Base-by-base conservation (phyloP, 2,113 vertebrate genomes). In the Phaethornis superciliosus region DNA sequence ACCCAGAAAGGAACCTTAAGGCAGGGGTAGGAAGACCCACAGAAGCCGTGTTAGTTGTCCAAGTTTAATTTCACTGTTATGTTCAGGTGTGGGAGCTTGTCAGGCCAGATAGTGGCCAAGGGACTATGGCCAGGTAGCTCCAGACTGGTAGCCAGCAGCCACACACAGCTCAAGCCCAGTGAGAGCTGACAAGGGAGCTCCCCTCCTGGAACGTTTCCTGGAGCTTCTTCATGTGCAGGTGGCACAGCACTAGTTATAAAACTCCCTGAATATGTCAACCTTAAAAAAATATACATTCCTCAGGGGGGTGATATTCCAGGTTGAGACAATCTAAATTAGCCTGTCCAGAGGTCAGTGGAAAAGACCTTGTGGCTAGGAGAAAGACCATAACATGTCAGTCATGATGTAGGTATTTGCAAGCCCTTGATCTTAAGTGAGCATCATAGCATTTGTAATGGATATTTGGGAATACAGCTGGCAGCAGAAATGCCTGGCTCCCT, bases 81-180 rank as follows among this genome's bases (percentile, higher is more conserved):
- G 33, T 81, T 47, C 44, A 94, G 96, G 81, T 91, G 55, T n/a
- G 21, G 46, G 12, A 3, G 77, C 59, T 8, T 14, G 35, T 84
- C 83, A 59, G 44, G n/a, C 28, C 54, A 42, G 58, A 35, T 65
- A 62, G 52, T 17, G 35, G n/a, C 68, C 44, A 32, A 28, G 37
- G 33, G 28, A 46, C 32, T 0, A 0, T 47, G n/a, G 21, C 42
- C 0, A 0, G 35, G 51, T 80, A 67, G 42, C 67, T 75, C 49
- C 17, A 24, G 24, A 30, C 65, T 84, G 37, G 30, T 33, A 75
- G 60, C 28, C 4, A 2, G n/a, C 5, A 8, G n/a, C 62, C 5
- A 1, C 32, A 32, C 32, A 11, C 69, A 37, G 26, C 33, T 55
- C 54, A 44, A 56, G 59, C 24, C 74, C 37, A 35, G 49, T 1